These are phyloP conservation scores for Trichacis sp. DNA, from an alignment of 2,888 invertebrate genomes.

Conservation along the genomic window DNA sequence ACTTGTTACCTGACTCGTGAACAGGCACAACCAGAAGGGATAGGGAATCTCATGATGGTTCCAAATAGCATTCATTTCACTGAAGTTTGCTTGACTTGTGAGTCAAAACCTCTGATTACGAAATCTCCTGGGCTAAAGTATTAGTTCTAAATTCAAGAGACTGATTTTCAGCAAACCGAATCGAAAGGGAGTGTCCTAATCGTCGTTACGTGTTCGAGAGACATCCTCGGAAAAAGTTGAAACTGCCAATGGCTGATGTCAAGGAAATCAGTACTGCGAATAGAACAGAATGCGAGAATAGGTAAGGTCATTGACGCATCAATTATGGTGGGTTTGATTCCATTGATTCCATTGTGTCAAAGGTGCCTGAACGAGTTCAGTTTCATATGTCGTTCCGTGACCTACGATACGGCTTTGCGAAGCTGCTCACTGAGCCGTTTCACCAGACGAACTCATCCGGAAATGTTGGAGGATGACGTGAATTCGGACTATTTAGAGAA, in stretches of 20 bases:
- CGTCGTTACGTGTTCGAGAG: constrained; percentile 90
- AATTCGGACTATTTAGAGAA: constrained; percentile 92
- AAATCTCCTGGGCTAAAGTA: too few species aligned
- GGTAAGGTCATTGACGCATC: constrained; percentile 61
- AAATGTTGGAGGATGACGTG: constrained; percentile 85
- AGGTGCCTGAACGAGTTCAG: constrained; percentile 88
- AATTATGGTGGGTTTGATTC: neutral
- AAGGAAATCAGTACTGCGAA: constrained; percentile 89
- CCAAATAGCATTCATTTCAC: constrained; percentile 92
- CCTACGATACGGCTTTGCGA: constrained; percentile 82
- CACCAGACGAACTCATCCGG: constrained; percentile 88
- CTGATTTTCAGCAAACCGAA: constrained; percentile 81
- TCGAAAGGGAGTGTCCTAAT: constrained; percentile 90
- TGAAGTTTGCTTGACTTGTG: constrained; percentile 89
- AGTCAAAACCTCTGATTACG: too few species aligned
- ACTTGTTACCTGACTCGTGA: constrained; percentile 88
- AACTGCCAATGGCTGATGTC: constrained; percentile 82
- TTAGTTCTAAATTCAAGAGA: too few species aligned
- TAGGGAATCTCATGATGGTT: constrained; percentile 88
- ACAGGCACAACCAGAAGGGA: constrained; percentile 88
- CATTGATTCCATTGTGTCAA: constrained; percentile 23
- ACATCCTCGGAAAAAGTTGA: constrained; percentile 86
- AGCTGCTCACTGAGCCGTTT: constrained; percentile 86
- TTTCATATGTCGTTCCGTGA: constrained; percentile 89
- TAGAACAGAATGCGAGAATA: constrained; percentile 90